A percentile compares a stretch with the other conserved stretches of the same genome.
These are phyloP conservation scores for Tachycineta bicolor DNA, from an alignment of 2,113 vertebrate genomes.

Conservation along the genomic window DNA sequence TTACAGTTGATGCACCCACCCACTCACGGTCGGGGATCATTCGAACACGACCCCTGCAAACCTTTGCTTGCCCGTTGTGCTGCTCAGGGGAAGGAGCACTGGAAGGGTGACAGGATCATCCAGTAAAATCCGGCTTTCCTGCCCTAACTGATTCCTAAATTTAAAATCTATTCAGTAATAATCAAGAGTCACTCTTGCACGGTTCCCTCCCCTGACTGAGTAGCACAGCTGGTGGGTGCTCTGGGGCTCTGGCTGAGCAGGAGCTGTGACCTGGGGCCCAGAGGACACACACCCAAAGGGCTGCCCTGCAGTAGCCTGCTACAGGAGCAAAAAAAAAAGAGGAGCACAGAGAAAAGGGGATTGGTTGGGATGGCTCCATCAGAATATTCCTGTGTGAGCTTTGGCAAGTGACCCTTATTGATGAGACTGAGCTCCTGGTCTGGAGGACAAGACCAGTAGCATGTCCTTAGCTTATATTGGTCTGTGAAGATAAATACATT, in stretches of 20 bases:
- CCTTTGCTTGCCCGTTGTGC: not conserved
- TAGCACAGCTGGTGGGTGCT: not conserved
- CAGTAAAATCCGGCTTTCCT: not conserved
- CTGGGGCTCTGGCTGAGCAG: not conserved
- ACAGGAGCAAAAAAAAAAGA: not conserved
- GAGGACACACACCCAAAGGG: not conserved
- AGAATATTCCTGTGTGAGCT: not conserved
- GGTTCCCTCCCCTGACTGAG: not conserved
- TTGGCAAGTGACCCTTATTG: not conserved
- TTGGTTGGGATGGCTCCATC: not conserved
- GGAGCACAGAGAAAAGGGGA: not conserved
- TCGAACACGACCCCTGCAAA: not conserved
- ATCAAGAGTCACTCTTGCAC: not conserved
- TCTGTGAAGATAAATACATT: not conserved
- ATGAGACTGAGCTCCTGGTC: not conserved
- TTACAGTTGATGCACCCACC: not conserved
- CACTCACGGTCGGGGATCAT: not conserved
- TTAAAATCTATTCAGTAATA: not conserved
- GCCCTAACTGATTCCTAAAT: not conserved
- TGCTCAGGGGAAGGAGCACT: not conserved
- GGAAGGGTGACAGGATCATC: not conserved
- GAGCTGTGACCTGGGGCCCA: not conserved
- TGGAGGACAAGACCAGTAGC: not conserved
- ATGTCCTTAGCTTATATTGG: not conserved
- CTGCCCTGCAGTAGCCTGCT: not conserved